phyloP scores from a whole-genome alignment of 2,797 vertebrate genomes.

The Parauchenoglanis ngamensis region DNA sequence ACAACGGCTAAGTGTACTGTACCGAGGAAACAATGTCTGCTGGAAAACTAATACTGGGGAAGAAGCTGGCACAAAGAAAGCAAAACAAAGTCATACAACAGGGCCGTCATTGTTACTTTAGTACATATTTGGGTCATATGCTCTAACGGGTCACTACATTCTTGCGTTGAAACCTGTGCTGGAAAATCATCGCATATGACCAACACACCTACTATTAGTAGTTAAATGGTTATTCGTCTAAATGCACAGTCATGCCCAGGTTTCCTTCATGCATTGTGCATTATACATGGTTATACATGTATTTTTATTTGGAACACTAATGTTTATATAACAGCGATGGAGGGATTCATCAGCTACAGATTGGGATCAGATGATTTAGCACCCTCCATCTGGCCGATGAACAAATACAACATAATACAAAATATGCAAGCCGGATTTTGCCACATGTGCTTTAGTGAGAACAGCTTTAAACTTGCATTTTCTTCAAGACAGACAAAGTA shows the following conservation, averaged over 20 bases:
- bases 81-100: neutral
- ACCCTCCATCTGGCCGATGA: neutral
- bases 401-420: neutral
- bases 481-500: neutral
- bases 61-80: neutral
- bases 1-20: constrained; percentile 15
- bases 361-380: neutral
- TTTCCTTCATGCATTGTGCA: neutral
- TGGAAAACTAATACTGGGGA: neutral
- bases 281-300: neutral
- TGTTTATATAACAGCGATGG: too few relatives aligned
- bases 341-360: neutral
- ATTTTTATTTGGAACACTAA: too few relatives aligned
- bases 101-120: neutral
- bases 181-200: neutral
- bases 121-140: neutral
- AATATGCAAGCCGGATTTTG: constrained; percentile 2
- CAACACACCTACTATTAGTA: neutral
- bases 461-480: neutral
- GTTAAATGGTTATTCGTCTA: neutral
- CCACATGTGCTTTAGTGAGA: neutral
- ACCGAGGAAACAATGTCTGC: neutral
- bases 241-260: neutral
- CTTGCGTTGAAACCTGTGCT: too few relatives aligned
- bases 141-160: neutral